A percentile compares a stretch with the other conserved stretches of the same genome.
Conservation (phyloP, 2,888 invertebrate genomes). For the Meloe dianella region DNA sequence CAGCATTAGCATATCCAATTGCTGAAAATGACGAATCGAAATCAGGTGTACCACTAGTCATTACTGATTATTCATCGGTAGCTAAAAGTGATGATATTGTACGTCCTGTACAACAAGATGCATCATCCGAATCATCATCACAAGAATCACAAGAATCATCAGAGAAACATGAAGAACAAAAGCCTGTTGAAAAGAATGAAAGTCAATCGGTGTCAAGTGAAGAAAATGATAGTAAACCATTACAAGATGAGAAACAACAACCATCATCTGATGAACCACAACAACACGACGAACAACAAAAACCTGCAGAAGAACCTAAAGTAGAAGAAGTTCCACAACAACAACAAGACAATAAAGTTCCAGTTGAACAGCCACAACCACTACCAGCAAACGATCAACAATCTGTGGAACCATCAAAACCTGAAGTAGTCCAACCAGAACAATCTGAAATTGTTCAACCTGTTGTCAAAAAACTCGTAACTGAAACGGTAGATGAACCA, state of each 20-base stretch:
- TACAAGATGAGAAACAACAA: slow-evolving; percentile 38
- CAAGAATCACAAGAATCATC: slow-evolving; percentile 52
- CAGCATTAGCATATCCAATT: slow-evolving; percentile 66
- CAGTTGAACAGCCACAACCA: slow-evolving; percentile 43
- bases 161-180: slow-evolving; percentile 26
- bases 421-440: slow-evolving; percentile 22
- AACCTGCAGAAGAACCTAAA: slow-evolving; percentile 33
- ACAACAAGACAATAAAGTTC: slow-evolving; percentile 14
- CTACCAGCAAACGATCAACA: not conserved
- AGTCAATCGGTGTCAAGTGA: slow-evolving; percentile 53
- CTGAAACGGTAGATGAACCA: slow-evolving; percentile 29
- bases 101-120: slow-evolving; percentile 40
- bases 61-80: slow-evolving; percentile 58
- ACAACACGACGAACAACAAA: slow-evolving; percentile 23
- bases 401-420: slow-evolving; percentile 32
- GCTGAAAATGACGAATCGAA: slow-evolving; percentile 60
- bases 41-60: slow-evolving; percentile 54
- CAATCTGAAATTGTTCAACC: slow-evolving; percentile 18
- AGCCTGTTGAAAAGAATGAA: slow-evolving; percentile 22
- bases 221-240: slow-evolving; percentile 41
- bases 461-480: slow-evolving; percentile 27
- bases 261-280: slow-evolving; percentile 27
- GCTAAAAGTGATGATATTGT: slow-evolving; percentile 51
- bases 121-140: slow-evolving; percentile 43
- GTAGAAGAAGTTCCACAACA: slow-evolving; percentile 26